Evolutionary conservation across 2,797 vertebrate genomes (phyloP).

Genomic region (Falco cherrug): DNA sequence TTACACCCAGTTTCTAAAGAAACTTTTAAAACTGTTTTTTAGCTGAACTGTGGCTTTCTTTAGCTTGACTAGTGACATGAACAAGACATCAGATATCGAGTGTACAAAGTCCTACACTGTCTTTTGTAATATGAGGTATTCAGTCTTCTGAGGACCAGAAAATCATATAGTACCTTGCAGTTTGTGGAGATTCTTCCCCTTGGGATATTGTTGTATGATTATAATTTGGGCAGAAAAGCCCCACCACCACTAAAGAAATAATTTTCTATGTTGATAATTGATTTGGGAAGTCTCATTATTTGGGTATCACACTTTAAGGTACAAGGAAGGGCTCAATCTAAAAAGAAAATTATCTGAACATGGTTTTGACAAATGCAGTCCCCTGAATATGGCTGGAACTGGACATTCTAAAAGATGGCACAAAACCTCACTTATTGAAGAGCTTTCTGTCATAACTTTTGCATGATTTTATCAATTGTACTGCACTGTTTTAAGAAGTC

Average conservation of each 20-base stretch:
- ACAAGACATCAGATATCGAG: not conserved
- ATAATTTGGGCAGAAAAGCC: not conserved
- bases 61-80: not conserved
- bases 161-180: not conserved
- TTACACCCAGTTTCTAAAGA: constrained; percentile 5
- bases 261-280: not conserved
- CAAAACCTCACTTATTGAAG: not conserved
- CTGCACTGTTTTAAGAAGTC: not conserved
- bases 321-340: not conserved
- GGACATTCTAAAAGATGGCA: not conserved
- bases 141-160: not conserved
- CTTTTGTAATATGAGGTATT: not conserved
- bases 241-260: not conserved
- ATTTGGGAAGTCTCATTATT: not conserved
- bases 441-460: not conserved
- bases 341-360: not conserved
- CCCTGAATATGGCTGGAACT: not conserved
- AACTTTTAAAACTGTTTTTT: constrained; percentile 2
- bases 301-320: not conserved
- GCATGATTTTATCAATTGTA: not conserved
- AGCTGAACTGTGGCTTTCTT: not conserved
- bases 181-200: not conserved
- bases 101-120: not conserved
- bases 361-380: not conserved
- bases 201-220: not conserved